phyloP scores from a whole-genome alignment of 2,888 invertebrate genomes.

The Eupithecia vulgata region DNA sequence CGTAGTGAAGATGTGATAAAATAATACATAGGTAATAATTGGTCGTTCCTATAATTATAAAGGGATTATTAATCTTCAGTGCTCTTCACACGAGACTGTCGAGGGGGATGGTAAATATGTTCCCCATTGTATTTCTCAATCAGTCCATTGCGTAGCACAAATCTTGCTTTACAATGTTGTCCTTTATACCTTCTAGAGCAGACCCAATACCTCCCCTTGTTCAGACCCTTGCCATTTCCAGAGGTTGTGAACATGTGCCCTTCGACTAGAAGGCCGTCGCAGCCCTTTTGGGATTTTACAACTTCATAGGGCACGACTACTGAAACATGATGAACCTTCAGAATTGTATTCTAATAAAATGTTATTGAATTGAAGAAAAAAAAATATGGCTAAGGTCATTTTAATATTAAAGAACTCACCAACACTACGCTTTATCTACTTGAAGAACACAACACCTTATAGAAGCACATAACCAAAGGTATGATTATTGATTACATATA shows the following conservation, averaged over 20 bases:
- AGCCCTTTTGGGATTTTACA: conserved; percentile 35
- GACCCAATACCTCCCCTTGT: conserved; percentile 30
- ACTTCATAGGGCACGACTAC: conserved; percentile 30
- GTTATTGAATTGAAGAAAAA: neutral
- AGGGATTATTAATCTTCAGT: neutral
- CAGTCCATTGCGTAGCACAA: conserved; percentile 30
- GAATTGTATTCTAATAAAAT: neutral
- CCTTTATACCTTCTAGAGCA: conserved; percentile 32
- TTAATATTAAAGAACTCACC: neutral
- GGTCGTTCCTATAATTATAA: neutral
- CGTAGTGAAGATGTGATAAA: neutral
- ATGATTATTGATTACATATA: neutral
- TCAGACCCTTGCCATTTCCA: conserved; percentile 19
- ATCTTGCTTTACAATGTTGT: conserved; percentile 31
- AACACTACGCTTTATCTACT: neutral
- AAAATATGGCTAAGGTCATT: neutral
- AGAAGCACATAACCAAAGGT: neutral
- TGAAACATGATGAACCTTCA: conserved; percentile 22
- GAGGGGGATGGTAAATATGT: conserved; percentile 31
- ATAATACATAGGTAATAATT: neutral
- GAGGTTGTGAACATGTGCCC: conserved; percentile 30
- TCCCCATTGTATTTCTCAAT: conserved; percentile 29
- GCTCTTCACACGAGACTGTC: conserved; percentile 15
- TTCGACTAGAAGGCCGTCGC: conserved; percentile 30
- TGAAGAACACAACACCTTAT: neutral